Base-by-base conservation (phyloP, 2,888 invertebrate species). In the Pristionchus exspectatus region DNA sequence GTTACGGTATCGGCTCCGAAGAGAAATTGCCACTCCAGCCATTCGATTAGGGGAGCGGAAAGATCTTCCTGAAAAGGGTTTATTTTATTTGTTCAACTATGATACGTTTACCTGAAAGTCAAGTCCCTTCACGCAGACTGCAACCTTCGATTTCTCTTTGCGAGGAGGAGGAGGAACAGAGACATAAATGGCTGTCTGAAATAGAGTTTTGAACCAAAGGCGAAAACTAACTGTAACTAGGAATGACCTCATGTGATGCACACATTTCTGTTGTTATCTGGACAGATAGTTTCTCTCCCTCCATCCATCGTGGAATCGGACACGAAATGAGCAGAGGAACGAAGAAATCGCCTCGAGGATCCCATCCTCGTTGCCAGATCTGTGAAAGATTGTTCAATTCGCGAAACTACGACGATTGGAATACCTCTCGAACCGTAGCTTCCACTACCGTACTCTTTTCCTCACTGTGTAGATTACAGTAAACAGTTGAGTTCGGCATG, bases 31-130 rank as follows among this genome's bases (percentile, higher is more conserved):
- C 98, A 96, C 95, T 98, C 98, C 93, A 98, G 97, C 98, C 98
- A 98, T 95, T 98, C 98, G 85, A 98, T 97, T 44, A 98, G 96
- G 5, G 98, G 96, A 27, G 97, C 97, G 1, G 98, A 98, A 2
- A 98, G 96, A 95, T 98, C 98, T 77, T 92, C 91, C 92, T 92
- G 86, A 83, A 91, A 83, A 27, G 14, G 7, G 54, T 10, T n/a
- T n/a, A 27, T 44, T 30, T 14, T 54, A 5, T 59, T 66, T 14
- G 38, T 2, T 18, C 59, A 10, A 30, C 2, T 21, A 1, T 24
- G 24, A n/a, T n/a, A 38, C 56, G 16, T 3, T 30, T 59, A 91
- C 94, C 91, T 91, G 96, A 95, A 98, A 98, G 95, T 98, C 98
- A 89, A 98, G 96, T 0, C 98, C 98, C 95, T 97, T 97, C 2